Evolutionary conservation across 2,888 invertebrate genomes (phyloP), one percentile per base, ranked within the genome.

Genomic region (Bedellia somnulentella): DNA sequence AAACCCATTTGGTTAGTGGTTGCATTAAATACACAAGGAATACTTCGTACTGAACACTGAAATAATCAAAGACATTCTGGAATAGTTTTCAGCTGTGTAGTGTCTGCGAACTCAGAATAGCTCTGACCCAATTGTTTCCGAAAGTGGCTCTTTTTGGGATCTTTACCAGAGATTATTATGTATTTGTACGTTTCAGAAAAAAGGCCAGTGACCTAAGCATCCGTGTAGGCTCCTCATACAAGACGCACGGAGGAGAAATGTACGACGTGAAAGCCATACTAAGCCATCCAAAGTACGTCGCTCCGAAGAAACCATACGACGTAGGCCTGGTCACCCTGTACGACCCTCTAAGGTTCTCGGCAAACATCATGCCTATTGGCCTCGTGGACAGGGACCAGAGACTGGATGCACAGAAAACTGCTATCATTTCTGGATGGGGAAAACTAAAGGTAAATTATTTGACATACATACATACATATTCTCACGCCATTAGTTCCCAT

Each of bases 391-490:
- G 44, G 11, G 57, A 45, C 1, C 42, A 46, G 0, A 42, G 47
- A 24, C 44, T 76, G 3, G 52, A 43, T 0, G 63, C 68, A 0
- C 42, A 60, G 16, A 46, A 55, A 23, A 41, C 57, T 0, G 64
- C 67, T 22, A 66, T 70, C 14, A 67, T 75, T 1, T 75, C 77
- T 2, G 77, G 77, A 0, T 77, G 75, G 76, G 77, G 77, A 1
- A 66, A 63, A 29, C 35, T 75, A 4, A 55, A 51, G 52, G 60
- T 66, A 40, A n/a, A n/a, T n/a, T n/a, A n/a, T n/a, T n/a, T n/a
- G n/a, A n/a, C n/a, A n/a, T n/a, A n/a, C n/a, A n/a, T n/a, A n/a
- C n/a, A n/a, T n/a, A n/a, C n/a, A n/a, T n/a, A n/a, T n/a, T n/a
- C n/a, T n/a, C n/a, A n/a, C n/a, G n/a, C n/a, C n/a, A n/a, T n/a